Percentiles rank a stretch among this genome's conserved stretches.
Conservation (phyloP, 2,797 vertebrate species). For the Eulemur mongoz region DNA sequence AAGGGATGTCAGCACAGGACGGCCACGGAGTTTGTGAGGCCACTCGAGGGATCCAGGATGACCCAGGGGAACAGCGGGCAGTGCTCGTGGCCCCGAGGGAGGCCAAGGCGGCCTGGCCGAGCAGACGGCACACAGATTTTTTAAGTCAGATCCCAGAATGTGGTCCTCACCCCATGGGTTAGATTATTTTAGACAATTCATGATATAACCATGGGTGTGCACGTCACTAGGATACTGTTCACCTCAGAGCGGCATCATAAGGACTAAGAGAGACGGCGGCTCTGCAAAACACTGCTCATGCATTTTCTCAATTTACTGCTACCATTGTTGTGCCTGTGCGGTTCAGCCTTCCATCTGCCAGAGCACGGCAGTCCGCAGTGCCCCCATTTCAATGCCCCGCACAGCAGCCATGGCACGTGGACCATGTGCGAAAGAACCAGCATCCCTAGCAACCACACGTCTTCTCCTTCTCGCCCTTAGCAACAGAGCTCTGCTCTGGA, state of each 20-base stretch:
- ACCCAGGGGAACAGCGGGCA: neutral
- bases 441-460: neutral
- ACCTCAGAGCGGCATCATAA: neutral
- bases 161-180: neutral
- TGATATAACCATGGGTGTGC: neutral
- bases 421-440: rapidly evolving
- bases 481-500: neutral
- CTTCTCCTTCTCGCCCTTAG: neutral
- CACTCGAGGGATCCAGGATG: rapidly evolving
- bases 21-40: neutral
- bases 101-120: too few species aligned
- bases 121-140: neutral
- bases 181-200: neutral
- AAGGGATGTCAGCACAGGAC: neutral
- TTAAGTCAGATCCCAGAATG: neutral
- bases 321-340: rapidly evolving
- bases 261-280: neutral
- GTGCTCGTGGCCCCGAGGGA: rapidly evolving
- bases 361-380: neutral
- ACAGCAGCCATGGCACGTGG: rapidly evolving
- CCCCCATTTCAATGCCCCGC: rapidly evolving
- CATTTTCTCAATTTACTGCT: neutral
- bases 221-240: neutral
- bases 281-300: neutral
- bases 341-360: neutral